These are phyloP conservation scores for Zalophus californianus DNA, from an alignment of 2,797 vertebrate species.

Conservation along the genomic window DNA sequence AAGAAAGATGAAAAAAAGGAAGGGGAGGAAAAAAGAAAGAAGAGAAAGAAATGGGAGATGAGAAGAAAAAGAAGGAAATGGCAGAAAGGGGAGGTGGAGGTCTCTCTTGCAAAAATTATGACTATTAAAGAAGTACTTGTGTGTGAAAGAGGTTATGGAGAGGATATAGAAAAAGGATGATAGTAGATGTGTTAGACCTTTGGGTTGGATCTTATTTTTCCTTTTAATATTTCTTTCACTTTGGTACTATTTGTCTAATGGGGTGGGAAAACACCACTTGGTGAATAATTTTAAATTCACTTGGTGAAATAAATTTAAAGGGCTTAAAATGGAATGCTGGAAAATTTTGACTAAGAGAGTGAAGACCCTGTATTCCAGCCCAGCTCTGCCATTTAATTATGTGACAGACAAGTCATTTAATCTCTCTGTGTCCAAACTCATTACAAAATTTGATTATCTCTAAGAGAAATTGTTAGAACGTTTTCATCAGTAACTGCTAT, in stretches of 20 bases:
- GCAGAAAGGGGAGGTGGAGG: neutral
- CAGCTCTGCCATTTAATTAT: slow-evolving; percentile 8
- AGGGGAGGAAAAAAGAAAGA: neutral
- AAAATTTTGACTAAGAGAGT: neutral
- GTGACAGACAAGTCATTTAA: neutral
- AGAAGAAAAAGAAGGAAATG: neutral
- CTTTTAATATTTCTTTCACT: neutral
- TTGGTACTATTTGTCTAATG: neutral
- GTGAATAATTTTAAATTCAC: neutral
- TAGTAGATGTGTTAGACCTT: neutral
- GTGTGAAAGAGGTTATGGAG: neutral
- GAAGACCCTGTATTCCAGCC: neutral
- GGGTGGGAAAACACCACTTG: neutral
- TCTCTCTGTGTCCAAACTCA: neutral
- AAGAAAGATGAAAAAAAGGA: neutral
- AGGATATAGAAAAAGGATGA: neutral
- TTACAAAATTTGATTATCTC: neutral
- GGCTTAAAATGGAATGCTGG: neutral
- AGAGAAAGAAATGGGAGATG: neutral
- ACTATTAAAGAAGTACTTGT: neutral
- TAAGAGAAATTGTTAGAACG: neutral
- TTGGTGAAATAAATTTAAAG: neutral
- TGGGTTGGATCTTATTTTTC: neutral
- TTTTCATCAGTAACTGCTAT: neutral
- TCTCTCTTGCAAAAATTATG: neutral